Percentiles rank a stretch among this genome's conserved stretches.
Conservation (phyloP, 2,888 invertebrate species). For the Phasia obesa region DNA sequence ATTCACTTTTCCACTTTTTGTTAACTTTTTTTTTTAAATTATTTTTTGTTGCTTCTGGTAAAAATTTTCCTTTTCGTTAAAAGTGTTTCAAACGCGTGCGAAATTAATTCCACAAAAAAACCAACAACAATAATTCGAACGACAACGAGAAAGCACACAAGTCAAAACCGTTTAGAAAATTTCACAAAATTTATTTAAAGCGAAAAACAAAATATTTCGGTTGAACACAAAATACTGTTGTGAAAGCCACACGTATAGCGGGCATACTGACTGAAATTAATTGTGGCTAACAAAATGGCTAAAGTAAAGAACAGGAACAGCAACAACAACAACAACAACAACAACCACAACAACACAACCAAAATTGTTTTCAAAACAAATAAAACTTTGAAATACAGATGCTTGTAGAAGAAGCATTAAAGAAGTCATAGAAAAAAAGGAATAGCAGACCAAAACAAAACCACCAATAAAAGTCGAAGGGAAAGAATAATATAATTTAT, state of each 20-base stretch:
- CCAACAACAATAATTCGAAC: slow-evolving; percentile 37
- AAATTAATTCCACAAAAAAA: slow-evolving; percentile 38
- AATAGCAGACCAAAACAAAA: slow-evolving; percentile 35
- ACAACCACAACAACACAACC: not conserved
- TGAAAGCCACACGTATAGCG: slow-evolving; percentile 67
- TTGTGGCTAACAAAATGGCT: slow-evolving; percentile 57
- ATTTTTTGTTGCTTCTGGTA: slow-evolving; percentile 31
- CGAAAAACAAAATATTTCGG: not conserved
- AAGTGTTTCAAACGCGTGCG: slow-evolving; percentile 47
- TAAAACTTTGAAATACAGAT: slow-evolving; percentile 37
- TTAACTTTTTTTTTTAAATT: not conserved
- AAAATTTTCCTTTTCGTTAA: slow-evolving; percentile 17
- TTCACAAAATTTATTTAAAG: not conserved
- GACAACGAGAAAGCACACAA: not conserved
- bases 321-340: not conserved
- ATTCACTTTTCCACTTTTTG: slow-evolving; percentile 7
- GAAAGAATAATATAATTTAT: too few relatives aligned
- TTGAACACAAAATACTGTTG: slow-evolving; percentile 45
- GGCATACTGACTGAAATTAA: slow-evolving; percentile 63
- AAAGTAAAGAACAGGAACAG: slow-evolving; percentile 7
- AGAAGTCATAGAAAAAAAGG: not conserved
- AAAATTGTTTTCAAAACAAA: slow-evolving; percentile 46
- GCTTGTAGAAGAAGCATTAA: slow-evolving; percentile 20
- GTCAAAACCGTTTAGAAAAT: not conserved
- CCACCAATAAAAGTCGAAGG: not conserved